phyloP scores from a whole-genome alignment of 1,140 invertebrate species.

The Harpegnathos saltator region DNA sequence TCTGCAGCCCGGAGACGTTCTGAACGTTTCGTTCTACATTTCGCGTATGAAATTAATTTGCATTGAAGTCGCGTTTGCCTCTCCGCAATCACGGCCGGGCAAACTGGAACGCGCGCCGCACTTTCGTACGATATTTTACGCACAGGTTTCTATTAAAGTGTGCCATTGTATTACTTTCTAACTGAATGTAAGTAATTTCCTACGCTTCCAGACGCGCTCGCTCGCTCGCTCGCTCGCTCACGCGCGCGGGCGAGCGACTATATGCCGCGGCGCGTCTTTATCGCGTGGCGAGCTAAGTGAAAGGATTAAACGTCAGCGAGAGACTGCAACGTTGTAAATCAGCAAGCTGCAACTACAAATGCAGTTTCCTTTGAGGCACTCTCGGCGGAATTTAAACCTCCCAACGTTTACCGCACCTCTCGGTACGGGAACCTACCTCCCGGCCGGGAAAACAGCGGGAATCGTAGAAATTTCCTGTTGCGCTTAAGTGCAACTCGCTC shows the following conservation, averaged over 20 bases:
- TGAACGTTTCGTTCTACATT: neutral
- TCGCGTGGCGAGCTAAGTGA: slow-evolving; percentile 53
- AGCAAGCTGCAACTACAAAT: slow-evolving; percentile 56
- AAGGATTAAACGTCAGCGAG: slow-evolving; percentile 59
- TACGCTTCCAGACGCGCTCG: slow-evolving; percentile 35
- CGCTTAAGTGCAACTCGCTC: slow-evolving; percentile 3
- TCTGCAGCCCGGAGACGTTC: neutral
- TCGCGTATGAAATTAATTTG: slow-evolving; percentile 33
- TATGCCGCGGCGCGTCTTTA: slow-evolving; percentile 50
- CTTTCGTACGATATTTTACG: slow-evolving; percentile 43
- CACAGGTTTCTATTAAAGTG: slow-evolving; percentile 44
- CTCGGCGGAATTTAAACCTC: slow-evolving; percentile 52
- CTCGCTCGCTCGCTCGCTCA: no score
- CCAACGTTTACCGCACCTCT: slow-evolving; percentile 45
- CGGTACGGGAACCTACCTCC: no score
- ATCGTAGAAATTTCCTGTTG: slow-evolving; percentile 48
- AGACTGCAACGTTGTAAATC: slow-evolving; percentile 59
- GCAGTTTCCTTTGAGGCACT: slow-evolving; percentile 51
- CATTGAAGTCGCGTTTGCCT: neutral
- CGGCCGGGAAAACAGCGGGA: slow-evolving; percentile 20
- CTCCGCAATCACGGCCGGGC: neutral
- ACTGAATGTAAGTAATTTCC: slow-evolving; percentile 59
- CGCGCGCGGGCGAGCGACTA: slow-evolving; percentile 4
- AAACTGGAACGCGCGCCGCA: slow-evolving; percentile 36
- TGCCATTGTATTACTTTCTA: slow-evolving; percentile 62